Evolutionary conservation across 2,113 vertebrate genomes (phyloP).

Genomic region (Takifugu bimaculatus): DNA sequence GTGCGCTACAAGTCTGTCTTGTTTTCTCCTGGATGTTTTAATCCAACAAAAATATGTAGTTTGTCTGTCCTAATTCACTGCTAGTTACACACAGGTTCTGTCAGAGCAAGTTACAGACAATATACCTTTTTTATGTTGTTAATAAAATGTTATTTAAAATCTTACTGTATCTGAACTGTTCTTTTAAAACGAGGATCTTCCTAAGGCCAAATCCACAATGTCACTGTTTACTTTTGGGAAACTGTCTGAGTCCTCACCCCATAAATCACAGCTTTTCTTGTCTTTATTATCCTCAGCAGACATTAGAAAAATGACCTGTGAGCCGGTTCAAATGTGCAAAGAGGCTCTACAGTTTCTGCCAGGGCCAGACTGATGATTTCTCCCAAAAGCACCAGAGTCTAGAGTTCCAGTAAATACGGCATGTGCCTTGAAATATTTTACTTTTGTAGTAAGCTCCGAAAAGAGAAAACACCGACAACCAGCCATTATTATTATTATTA

Average conservation of each 20-base stretch:
- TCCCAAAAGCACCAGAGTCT: not conserved
- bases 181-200: conserved; percentile 14
- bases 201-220: conserved; percentile 33
- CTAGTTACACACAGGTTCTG: too few relatives aligned
- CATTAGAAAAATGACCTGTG: conserved; percentile 25
- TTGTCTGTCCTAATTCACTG: too few relatives aligned
- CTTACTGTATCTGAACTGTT: not conserved
- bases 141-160: conserved; percentile 26
- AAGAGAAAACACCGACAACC: too few relatives aligned
- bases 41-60: too few relatives aligned
- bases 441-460: conserved; percentile 2
- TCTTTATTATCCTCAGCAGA: conserved; percentile 45
- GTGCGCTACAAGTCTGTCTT: too few relatives aligned
- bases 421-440: conserved; percentile 30
- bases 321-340: conserved; percentile 27
- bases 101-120: too few relatives aligned
- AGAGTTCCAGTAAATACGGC: conserved; percentile 4
- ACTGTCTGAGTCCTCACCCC: not conserved
- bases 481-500: conserved; percentile 45
- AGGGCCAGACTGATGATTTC: not conserved
- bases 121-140: conserved; percentile 3
- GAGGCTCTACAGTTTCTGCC: conserved; percentile 19
- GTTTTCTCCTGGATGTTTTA: too few relatives aligned
- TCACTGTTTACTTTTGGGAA: conserved; percentile 30
- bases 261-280: conserved; percentile 29